These are phyloP conservation scores for Porites lobata DNA, from an alignment of 92 coral and sea anemone genomes.

Conservation along the genomic window DNA sequence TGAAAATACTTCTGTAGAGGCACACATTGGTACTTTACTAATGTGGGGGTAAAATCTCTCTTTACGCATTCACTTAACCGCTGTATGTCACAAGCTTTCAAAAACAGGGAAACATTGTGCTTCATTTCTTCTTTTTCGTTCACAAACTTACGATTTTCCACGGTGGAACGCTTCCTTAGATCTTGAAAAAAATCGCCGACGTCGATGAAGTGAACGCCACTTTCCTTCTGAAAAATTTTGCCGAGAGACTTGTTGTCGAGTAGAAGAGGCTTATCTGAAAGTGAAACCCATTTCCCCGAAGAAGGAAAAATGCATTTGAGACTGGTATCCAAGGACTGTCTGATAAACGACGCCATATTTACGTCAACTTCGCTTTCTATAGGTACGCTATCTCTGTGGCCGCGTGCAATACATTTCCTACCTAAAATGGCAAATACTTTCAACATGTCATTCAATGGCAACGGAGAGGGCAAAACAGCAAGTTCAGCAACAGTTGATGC, in stretches of 20 bases:
- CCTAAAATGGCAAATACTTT: constrained; percentile 85
- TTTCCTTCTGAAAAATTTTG: constrained; percentile 76
- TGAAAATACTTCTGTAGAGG: constrained; percentile 78
- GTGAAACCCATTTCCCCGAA: constrained; percentile 79
- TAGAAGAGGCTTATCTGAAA: constrained; percentile 78
- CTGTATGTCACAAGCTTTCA: constrained; percentile 75
- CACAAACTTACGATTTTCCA: not conserved
- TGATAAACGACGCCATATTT: constrained; percentile 46
- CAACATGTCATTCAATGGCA: constrained; percentile 67
- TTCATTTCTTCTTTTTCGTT: constrained; percentile 38
- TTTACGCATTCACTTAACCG: constrained; percentile 70
- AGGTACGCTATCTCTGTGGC: constrained; percentile 13
- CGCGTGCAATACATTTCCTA: constrained; percentile 49
- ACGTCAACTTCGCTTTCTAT: constrained; percentile 28
- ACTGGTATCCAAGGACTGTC: constrained; percentile 51
- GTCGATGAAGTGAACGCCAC: constrained; percentile 80
- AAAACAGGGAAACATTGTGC: constrained; percentile 54
- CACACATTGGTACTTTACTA: constrained; percentile 63
- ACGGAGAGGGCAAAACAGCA: constrained; percentile 75
- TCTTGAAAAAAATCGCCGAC: constrained; percentile 51
- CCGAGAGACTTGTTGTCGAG: constrained; percentile 77
- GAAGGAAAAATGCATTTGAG: constrained; percentile 78
- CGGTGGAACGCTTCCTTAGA: not conserved
- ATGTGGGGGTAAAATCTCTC: constrained; percentile 58
- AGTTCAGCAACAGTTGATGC: constrained; percentile 75